Evolutionary conservation across 2,888 invertebrate genomes (phyloP), one percentile per base, ranked within the genome.

Genomic region (Timema podura): DNA sequence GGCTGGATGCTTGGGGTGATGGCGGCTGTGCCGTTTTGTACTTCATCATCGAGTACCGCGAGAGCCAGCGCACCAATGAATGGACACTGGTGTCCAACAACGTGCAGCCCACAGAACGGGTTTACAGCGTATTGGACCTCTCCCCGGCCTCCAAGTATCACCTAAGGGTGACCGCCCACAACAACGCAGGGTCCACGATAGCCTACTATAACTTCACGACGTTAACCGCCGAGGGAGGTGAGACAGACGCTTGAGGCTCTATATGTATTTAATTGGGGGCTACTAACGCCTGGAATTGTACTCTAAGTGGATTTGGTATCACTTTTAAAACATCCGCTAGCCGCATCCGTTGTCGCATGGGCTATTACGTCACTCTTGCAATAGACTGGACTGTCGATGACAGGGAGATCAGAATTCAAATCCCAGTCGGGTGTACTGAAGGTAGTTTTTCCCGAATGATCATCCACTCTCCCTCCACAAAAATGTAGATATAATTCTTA

Each of bases 1-100:
- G 93, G 89, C 81, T 95, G 74, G 92, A 93, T 80, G 90, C 91
- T 0, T 95, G 94, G 94, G 91, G 91, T 51, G 93, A 94, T 77
- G 93, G 93, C 0, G 94, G 94, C 44, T 95, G 94, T 78, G 93
- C 93, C 5, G 93, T 95, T 74, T 85, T 91, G 9, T 91, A 92
- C 82, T 95, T 93, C 78, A 90, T 91, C 75, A 88, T 95, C 57
- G 93, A 94, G 79, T 94, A 93, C 78, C 83, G 88, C 71, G 85
- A 88, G 70, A 85, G 86, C 65, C 85, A 85, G 59, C 87, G 89
- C 74, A 87, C 11, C 11, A 68, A 64, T 67, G 74, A 74, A n/a
- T 92, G 93, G 93, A 89, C 88, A 2, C 85, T 92, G 70, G 89
- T 92, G 0, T 91, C 93, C 3, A 92, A 91, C 81, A 92, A 92